Base-by-base conservation (phyloP, 2,888 invertebrate genomes). In the Dermolepida albohirtum region DNA sequence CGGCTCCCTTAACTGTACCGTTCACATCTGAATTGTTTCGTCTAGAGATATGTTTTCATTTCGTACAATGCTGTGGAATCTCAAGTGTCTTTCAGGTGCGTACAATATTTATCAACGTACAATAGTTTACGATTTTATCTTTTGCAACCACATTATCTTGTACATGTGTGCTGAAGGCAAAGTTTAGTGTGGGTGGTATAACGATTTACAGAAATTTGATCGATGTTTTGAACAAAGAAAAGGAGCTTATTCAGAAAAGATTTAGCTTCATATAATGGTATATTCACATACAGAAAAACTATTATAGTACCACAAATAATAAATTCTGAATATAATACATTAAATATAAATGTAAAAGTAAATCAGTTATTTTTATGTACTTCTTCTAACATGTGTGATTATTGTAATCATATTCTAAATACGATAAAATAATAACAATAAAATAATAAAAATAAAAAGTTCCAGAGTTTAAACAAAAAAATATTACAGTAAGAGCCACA, bases 91-190 rank as follows among this genome's bases (percentile, higher is more conserved):
- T 47, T 34, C 59, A 62, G 59, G 59, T 62, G 29, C 34, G 14
- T 34, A 29, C 12, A 27, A 47, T 29, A 59, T 59, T 59, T 62
- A 62, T 62, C 59, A 47, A 62, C 43, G 39, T 17, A 62, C 43
- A 62, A 62, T 62, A 47, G 59, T 47, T 34, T 29, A 34, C 59
- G 59, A 62, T 62, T 62, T 62, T 62, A 62, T 62, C 59, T 62
- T 62, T 47, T 34, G 47, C 16, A 5, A 17, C 59, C 59, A 16
- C 27, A 49, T 47, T 47, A 62, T 62, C 39, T 62, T 62, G 47
- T 62, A 39, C 39, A 47, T 49, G 39, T 49, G 59, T 55, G n/a
- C 41, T 41, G 55, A 55, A 55, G 29, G 14, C 27, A 27, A 14
- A 6, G 34, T 29, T 5, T 34, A 62, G 34, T 17, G 59, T 62